Conservation (phyloP, 2,797 vertebrate genomes). For the Pangasius sanitwongsei region DNA sequence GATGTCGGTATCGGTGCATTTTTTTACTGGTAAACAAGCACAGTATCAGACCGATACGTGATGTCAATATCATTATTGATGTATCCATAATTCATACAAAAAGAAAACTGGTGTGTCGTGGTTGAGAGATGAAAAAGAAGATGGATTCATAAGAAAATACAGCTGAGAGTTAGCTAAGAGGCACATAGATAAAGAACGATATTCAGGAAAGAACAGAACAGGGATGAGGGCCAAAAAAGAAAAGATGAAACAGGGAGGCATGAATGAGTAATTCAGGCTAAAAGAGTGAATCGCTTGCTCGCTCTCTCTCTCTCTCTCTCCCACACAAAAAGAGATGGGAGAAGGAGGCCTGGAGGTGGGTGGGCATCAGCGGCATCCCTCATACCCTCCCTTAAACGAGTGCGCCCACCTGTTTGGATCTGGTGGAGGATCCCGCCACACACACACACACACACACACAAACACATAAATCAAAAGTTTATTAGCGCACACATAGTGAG, state of each 20-base stretch:
- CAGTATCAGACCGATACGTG: neutral
- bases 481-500: conserved; percentile 26
- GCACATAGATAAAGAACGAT: conserved; percentile 18
- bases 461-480: conserved; percentile 49
- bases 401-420: conserved; percentile 72
- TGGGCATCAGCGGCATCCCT: conserved; percentile 79
- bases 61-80: neutral
- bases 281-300: conserved; percentile 70
- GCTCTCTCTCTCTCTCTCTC: conserved; percentile 65
- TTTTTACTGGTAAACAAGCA: neutral
- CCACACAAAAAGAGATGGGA: conserved; percentile 46
- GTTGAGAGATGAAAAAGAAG: neutral
- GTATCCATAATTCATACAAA: neutral
- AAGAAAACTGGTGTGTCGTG: neutral
- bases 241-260: conserved; percentile 36
- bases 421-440: conserved; percentile 70
- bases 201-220: conserved; percentile 18
- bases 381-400: conserved; percentile 69
- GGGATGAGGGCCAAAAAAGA: conserved; percentile 10
- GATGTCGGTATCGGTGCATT: neutral
- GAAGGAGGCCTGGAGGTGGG: conserved; percentile 66
- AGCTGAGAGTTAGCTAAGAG: conserved; percentile 17
- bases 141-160: neutral
- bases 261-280: conserved; percentile 78
- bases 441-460: conserved; percentile 11